These are phyloP conservation scores for Drosophila arawakana DNA, from an alignment of 1,140 invertebrate genomes.

Conservation along the genomic window DNA sequence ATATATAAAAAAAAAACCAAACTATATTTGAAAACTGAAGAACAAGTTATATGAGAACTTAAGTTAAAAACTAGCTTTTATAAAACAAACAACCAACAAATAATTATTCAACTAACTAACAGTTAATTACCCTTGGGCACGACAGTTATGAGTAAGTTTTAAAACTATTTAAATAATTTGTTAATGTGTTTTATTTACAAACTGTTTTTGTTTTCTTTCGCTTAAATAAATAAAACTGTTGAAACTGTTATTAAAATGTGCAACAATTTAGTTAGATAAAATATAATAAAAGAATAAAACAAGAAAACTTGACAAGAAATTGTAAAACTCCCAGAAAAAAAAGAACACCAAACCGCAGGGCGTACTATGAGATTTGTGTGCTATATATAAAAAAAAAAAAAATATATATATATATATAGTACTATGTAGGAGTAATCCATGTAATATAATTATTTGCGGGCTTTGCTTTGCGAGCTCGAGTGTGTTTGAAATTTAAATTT, in stretches of 20 bases:
- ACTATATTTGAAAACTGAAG: slow-evolving; percentile 12
- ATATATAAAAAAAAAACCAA: slow-evolving; percentile 4
- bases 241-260: slow-evolving; percentile 28
- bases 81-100: slow-evolving; percentile 32
- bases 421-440: slow-evolving; percentile 5
- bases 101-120: slow-evolving; percentile 29
- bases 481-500: background rate
- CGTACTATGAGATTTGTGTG: slow-evolving; percentile 26
- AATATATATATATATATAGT: too few relatives aligned
- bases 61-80: slow-evolving; percentile 44
- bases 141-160: slow-evolving; percentile 9
- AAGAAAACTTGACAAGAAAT: slow-evolving; percentile 8
- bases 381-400: background rate
- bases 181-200: slow-evolving; percentile 7
- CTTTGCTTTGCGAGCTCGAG: slow-evolving; percentile 9
- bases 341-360: slow-evolving; percentile 34
- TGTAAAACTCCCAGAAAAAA: slow-evolving; percentile 15
- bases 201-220: slow-evolving; percentile 18
- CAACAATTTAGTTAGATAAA: slow-evolving; percentile 49
- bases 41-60: background rate
- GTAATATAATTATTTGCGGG: slow-evolving; percentile 21
- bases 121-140: slow-evolving; percentile 33
- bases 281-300: slow-evolving; percentile 20
- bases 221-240: slow-evolving; percentile 28
- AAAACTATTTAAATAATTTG: slow-evolving; percentile 13